Base-by-base conservation (phyloP, 2,797 vertebrate species). In the Pseudochirops cupreus region DNA sequence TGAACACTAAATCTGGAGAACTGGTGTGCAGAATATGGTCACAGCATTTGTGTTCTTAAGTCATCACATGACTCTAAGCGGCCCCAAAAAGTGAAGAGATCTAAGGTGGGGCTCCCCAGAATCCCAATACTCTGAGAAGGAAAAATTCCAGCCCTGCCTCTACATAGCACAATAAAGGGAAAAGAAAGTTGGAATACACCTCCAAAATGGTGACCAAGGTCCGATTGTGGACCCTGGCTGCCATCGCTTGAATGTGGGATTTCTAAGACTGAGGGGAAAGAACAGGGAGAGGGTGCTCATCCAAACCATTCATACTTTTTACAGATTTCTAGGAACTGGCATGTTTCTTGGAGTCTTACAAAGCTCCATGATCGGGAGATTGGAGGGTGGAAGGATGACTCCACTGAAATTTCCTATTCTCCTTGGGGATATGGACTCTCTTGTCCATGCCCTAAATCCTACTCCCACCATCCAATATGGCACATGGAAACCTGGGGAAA, bases 251-350 rank as follows among this genome's bases (percentile, higher is more conserved):
- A n/a, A 4, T 53, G 31, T n/a, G 91, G 6, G 2, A 4, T 67
- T 58, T 12, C 29, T 7, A 53, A 4, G 4, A 16, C 24, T 58
- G 33, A 50, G 0, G 11, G 46, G 39, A 6, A 18, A 87, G 3
- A 21, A 74, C 13, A 6, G 50, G 46, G 18, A 1, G 7, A 0
- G 29, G 16, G 26, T 0, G 2, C 9, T 0, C 39, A 87, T 11
- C 24, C 24, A 16, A 52, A 39, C 39, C 28, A 21, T 3, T 54
- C 5, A 90, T 3, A 13, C 21, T 18, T 74, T 13, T 9, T 74
- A 74, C 5, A 39, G 67, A 74, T 18, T 74, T 74, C 67, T 2
- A n/a, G 28, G 67, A 74, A 74, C 14, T 18, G 54, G 46, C 54
- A 31, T 18, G 5, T 50, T 52, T 4, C 31, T 55, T 74, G 56